Conservation (phyloP, 2,888 invertebrate genomes). For the Tipula vernalis region DNA sequence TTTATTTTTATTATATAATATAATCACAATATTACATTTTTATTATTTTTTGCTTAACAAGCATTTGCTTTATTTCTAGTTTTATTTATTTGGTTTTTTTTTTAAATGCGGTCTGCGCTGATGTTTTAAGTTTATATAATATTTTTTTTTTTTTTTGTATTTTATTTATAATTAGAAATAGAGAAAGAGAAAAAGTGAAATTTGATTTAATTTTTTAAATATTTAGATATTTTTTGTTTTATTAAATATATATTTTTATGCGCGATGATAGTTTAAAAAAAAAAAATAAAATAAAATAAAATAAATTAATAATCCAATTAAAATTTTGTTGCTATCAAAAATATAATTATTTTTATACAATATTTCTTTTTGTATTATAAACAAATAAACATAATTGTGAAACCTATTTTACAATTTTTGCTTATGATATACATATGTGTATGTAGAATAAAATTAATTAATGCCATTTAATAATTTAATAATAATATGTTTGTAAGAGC, state of each 20-base stretch:
- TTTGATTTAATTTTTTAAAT: background rate
- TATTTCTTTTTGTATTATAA: background rate
- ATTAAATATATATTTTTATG: background rate
- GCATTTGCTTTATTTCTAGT: background rate
- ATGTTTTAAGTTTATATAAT: background rate
- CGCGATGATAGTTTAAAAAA: background rate
- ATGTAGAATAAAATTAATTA: background rate
- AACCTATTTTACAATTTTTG: background rate
- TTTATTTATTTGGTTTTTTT: background rate
- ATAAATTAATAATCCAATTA: background rate
- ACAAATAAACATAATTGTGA: background rate
- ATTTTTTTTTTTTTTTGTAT: background rate
- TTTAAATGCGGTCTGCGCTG: slow-evolving; percentile 7
- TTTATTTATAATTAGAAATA: background rate
- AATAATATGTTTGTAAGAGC: background rate
- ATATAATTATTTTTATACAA: background rate
- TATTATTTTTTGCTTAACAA: background rate
- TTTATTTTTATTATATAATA: background rate
- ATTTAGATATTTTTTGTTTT: background rate
- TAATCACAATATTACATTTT: background rate
- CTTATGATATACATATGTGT: no score
- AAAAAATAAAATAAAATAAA: background rate
- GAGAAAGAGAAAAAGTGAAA: background rate
- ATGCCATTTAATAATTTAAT: background rate
- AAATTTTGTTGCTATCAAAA: background rate